These are phyloP conservation scores for Heliornis fulica DNA, from an alignment of 2,113 vertebrate species.

Conservation along the genomic window DNA sequence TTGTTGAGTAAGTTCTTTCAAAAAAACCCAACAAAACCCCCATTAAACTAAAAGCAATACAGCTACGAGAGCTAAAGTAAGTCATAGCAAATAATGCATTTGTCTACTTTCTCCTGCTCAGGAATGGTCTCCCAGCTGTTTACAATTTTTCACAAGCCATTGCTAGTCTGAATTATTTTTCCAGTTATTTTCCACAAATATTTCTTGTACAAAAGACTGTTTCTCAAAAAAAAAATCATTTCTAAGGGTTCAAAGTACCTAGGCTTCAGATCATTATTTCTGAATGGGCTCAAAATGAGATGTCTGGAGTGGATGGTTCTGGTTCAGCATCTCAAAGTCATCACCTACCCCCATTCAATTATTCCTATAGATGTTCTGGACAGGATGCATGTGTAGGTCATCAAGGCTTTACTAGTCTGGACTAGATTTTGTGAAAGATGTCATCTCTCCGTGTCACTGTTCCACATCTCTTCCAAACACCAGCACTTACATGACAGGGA, in stretches of 20 bases:
- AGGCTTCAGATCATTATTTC: neutral
- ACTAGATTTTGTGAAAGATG: neutral
- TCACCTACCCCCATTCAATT: neutral
- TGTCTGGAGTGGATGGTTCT: neutral
- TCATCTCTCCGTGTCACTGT: neutral
- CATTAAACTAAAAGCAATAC: neutral
- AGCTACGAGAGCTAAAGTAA: conserved; percentile 13
- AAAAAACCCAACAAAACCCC: neutral
- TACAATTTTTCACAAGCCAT: conserved; percentile 19
- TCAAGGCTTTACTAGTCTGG: neutral
- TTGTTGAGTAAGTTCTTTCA: neutral
- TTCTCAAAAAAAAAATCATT: conserved; percentile 7
- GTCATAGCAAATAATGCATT: neutral
- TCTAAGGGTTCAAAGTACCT: neutral
- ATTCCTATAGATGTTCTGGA: neutral
- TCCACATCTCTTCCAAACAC: neutral
- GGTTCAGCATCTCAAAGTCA: neutral
- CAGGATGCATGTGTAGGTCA: neutral
- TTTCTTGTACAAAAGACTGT: neutral
- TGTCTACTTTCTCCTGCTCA: neutral
- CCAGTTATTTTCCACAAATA: neutral
- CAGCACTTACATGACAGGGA: neutral
- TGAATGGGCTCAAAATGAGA: neutral
- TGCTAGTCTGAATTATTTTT: neutral
- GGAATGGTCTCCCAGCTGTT: conserved; percentile 11